A percentile compares a stretch with the other conserved stretches of the same genome.
Evolutionary conservation across 2,888 invertebrate species (phyloP).

Genomic region (Drosophila paranaensis): DNA sequence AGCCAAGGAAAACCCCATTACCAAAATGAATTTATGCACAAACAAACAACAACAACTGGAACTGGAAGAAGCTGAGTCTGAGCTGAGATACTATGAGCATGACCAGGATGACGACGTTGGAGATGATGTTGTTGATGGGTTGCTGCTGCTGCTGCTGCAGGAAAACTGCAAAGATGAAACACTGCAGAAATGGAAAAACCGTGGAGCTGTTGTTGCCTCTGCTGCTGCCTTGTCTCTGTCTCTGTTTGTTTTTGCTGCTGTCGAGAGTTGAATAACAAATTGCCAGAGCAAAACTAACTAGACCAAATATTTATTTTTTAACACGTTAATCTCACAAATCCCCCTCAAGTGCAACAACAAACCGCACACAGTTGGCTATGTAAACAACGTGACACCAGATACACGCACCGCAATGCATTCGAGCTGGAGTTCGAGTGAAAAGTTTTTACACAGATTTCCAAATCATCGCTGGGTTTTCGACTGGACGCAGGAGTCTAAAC

Average conservation of each 20-base stretch:
- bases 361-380: slow-evolving; percentile 70
- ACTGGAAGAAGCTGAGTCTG: slow-evolving; percentile 13
- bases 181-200: slow-evolving; percentile 44
- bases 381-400: slow-evolving; percentile 70
- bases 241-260: slow-evolving; percentile 66
- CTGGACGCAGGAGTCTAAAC: slow-evolving; percentile 77
- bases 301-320: slow-evolving; percentile 81
- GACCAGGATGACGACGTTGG: slow-evolving; percentile 47
- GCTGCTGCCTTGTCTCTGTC: slow-evolving; percentile 11
- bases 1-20: slow-evolving; percentile 70
- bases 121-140: slow-evolving; percentile 59
- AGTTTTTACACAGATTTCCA: slow-evolving; percentile 51
- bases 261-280: slow-evolving; percentile 70
- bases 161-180: slow-evolving; percentile 50
- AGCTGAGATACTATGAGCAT: slow-evolving; percentile 29
- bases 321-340: slow-evolving; percentile 80
- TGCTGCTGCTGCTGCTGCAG: slow-evolving; percentile 3
- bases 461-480: slow-evolving; percentile 45
- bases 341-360: slow-evolving; percentile 64
- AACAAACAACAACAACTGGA: slow-evolving; percentile 30
- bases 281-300: slow-evolving; percentile 75
- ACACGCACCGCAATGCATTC: slow-evolving; percentile 54
- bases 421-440: slow-evolving; percentile 11
- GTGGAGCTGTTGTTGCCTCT: slow-evolving; percentile 8
- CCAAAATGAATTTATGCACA: slow-evolving; percentile 78